These are phyloP conservation scores for Drosophila nannoptera DNA, from an alignment of 1,140 invertebrate species.

Conservation along the genomic window DNA sequence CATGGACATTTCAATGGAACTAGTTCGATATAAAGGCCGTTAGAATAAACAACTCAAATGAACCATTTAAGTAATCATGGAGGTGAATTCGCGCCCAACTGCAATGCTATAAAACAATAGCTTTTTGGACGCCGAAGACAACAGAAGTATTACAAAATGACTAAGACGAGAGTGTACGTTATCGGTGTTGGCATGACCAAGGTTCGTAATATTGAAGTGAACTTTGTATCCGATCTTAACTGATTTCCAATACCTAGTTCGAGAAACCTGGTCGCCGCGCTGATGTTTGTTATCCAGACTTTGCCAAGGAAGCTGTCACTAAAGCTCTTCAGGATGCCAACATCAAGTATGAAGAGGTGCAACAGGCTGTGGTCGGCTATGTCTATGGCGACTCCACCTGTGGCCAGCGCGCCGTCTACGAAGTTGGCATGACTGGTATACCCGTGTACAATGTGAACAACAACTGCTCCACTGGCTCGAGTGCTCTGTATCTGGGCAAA, in stretches of 20 bases:
- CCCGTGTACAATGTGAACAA: slow-evolving; percentile 99
- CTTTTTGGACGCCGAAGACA: slow-evolving; percentile 12
- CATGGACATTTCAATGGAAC: not conserved
- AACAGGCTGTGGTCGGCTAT: slow-evolving; percentile 96
- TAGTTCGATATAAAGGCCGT: not conserved
- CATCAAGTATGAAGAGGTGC: slow-evolving; percentile 83
- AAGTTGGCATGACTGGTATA: slow-evolving; percentile 97
- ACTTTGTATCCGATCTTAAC: slow-evolving; percentile 40
- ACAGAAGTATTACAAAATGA: slow-evolving; percentile 73
- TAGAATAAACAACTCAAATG: not conserved
- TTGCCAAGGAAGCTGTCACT: slow-evolving; percentile 94
- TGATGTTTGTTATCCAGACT: slow-evolving; percentile 94
- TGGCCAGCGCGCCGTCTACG: slow-evolving; percentile 96
- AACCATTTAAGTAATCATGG: not conserved
- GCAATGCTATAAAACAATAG: slow-evolving; percentile 2
- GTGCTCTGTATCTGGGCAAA: slow-evolving; percentile 93
- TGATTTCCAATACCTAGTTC: slow-evolving; percentile 66
- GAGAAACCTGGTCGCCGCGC: slow-evolving; percentile 90
- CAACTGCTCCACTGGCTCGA: slow-evolving; percentile 97
- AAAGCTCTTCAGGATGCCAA: slow-evolving; percentile 94
- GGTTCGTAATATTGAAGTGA: slow-evolving; percentile 79
- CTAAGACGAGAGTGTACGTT: slow-evolving; percentile 88
- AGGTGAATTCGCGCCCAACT: slow-evolving; percentile 1
- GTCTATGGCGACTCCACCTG: slow-evolving; percentile 98
- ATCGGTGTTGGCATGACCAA: slow-evolving; percentile 99